Evolutionary conservation across 2,797 vertebrate genomes (phyloP), one percentile per base, ranked within the genome.

Genomic region (Dendrocincla tyrannina): DNA sequence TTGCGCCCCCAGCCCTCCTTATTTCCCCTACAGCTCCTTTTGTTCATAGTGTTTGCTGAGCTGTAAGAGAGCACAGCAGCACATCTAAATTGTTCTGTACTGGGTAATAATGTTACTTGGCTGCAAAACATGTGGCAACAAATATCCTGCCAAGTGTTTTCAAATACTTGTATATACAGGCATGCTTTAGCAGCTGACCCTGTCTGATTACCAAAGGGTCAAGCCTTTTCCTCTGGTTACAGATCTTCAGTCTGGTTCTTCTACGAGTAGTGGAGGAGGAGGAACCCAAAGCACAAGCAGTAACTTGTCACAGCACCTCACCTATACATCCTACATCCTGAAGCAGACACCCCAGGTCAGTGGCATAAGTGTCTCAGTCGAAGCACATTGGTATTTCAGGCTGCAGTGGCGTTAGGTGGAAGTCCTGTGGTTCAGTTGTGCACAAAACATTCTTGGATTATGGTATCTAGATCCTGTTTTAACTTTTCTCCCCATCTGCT

Each of bases 291-390:
- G 97, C 88, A 97, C 99, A 55, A 98, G 98, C 32, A 98, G 98
- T 97, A 98, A 98, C 90, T 96, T 99, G 84, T 98, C 99, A 72
- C 99, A 99, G 91, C 99, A 99, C 97, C 98, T 99, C 93, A 99
- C 99, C 35, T 99, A 99, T 95, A 99, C 99, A 2, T 99, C 99
- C 42, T 99, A 99, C 86, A 99, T 99, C 97, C 98, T 99, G 75
- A 99, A 99, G 97, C 99, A 99, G 95, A 99, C 99, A 12, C 99
- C 99, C 68, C 99, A 99, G 99, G 99, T 99, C 91, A 96, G 98
- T 95, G 67, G 24, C 33, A 10, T 60, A 20, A 78, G 35, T 64
- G 14, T 66, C 47, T 77, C 47, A 9, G 17, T 18, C 49, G n/a
- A 47, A 88, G 68, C 18, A 49, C 42, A 1, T 3, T 2, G 37